A percentile compares a stretch with the other conserved stretches of the same genome.
Evolutionary conservation across 2,797 vertebrate genomes (phyloP).

Genomic region (Xerus rutilus): DNA sequence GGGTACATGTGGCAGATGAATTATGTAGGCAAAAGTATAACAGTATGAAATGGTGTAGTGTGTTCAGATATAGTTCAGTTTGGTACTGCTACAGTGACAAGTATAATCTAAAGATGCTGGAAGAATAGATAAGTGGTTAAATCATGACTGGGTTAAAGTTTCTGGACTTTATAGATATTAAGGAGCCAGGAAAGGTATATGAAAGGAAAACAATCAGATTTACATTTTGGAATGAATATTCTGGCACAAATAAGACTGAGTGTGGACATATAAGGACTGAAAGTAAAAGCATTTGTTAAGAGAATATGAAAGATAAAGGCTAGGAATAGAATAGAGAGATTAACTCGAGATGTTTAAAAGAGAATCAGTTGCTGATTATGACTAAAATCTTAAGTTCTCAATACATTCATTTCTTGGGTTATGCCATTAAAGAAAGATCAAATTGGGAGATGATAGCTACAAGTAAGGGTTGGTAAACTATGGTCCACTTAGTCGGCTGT

Average conservation of each 20-base stretch:
- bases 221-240: conserved; percentile 54
- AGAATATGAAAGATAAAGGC: background rate
- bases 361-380: conserved; percentile 1
- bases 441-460: background rate
- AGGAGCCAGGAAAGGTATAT: background rate
- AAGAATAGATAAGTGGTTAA: background rate
- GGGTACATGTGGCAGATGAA: background rate
- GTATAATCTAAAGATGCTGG: background rate
- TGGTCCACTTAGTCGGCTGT: background rate
- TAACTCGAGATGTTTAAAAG: background rate
- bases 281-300: background rate
- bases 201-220: conserved; percentile 1
- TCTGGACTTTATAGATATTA: background rate
- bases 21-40: background rate
- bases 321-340: background rate
- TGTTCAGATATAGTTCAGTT: background rate
- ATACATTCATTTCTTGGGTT: conserved; percentile 22
- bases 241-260: conserved; percentile 33
- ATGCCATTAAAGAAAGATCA: background rate
- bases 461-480: background rate
- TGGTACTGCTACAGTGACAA: background rate
- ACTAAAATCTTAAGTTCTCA: conserved; percentile 21
- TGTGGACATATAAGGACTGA: background rate
- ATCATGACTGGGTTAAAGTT: background rate
- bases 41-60: background rate